A percentile compares a stretch with the other conserved stretches of the same genome.
These are phyloP conservation scores for Antechinus flavipes DNA, from an alignment of 2,113 vertebrate species.

Conservation along the genomic window DNA sequence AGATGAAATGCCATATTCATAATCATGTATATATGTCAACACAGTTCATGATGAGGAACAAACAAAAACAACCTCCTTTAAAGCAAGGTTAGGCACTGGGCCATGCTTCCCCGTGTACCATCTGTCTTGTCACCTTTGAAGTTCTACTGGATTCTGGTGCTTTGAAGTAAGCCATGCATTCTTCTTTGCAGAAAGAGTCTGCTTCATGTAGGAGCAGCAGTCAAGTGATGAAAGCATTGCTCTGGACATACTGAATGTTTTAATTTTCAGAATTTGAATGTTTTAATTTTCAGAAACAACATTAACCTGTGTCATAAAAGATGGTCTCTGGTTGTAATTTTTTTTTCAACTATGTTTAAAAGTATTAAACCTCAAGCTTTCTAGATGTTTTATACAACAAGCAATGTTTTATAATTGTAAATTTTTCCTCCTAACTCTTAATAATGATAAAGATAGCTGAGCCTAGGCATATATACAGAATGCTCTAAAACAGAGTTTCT, in stretches of 20 bases:
- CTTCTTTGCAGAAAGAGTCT: slow-evolving; percentile 67
- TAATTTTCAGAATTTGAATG: background rate
- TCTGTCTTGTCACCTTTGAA: slow-evolving; percentile 79
- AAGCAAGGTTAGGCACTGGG: slow-evolving; percentile 74
- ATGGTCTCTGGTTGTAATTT: slow-evolving; percentile 59
- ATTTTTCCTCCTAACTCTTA: background rate
- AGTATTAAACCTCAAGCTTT: slow-evolving; percentile 5
- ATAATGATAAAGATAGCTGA: background rate
- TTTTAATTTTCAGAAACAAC: slow-evolving; percentile 75
- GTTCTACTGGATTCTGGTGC: slow-evolving; percentile 64
- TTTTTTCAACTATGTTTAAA: slow-evolving; percentile 30
- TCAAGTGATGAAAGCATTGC: slow-evolving; percentile 69
- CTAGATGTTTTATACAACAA: slow-evolving; percentile 15
- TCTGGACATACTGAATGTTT: slow-evolving; percentile 48
- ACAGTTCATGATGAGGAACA: slow-evolving; percentile 70
- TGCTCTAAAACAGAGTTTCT: no score
- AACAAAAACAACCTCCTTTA: slow-evolving; percentile 67
- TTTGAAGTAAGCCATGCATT: slow-evolving; percentile 76
- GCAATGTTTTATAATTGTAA: slow-evolving; percentile 25
- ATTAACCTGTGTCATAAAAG: slow-evolving; percentile 69
- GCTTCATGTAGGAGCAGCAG: slow-evolving; percentile 60
- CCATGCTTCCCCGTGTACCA: slow-evolving; percentile 75
- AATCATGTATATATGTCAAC: slow-evolving; percentile 79
- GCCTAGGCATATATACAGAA: background rate
- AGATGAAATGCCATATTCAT: slow-evolving; percentile 74